Conservation (phyloP, 2,797 vertebrate species). For the Distichodus sexfasciatus region DNA sequence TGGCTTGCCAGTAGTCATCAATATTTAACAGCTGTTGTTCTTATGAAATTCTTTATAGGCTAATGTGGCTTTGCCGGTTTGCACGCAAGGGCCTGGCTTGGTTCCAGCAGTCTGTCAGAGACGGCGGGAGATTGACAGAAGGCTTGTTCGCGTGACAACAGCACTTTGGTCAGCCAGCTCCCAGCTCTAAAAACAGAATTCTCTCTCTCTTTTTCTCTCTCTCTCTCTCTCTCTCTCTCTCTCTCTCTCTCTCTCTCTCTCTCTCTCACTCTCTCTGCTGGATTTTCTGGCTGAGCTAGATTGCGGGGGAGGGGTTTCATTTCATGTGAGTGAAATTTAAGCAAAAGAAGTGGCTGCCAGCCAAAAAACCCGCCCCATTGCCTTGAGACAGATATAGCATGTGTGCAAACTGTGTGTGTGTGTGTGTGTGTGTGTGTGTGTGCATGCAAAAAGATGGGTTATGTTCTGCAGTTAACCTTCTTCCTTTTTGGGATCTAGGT, state of each 20-base stretch:
- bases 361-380: background rate
- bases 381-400: slow-evolving; percentile 3
- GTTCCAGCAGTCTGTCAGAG: slow-evolving; percentile 82
- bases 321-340: background rate
- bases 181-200: slow-evolving; percentile 54
- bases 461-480: no score
- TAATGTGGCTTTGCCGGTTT: slow-evolving; percentile 85
- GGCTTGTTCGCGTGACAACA: slow-evolving; percentile 87
- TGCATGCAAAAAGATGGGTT: no score
- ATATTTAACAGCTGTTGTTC: slow-evolving; percentile 99
- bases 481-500: no score
- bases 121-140: slow-evolving; percentile 84
- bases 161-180: slow-evolving; percentile 80
- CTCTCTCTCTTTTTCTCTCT: slow-evolving; percentile 32
- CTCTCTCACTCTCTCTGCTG: slow-evolving; percentile 19
- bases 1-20: slow-evolving; percentile 83
- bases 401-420: background rate
- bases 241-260: slow-evolving; percentile 32
- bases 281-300: slow-evolving; percentile 50
- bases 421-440: slow-evolving; percentile 3
- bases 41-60: slow-evolving; percentile 94
- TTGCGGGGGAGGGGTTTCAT: background rate
- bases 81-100: slow-evolving; percentile 91
- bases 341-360: slow-evolving; percentile 10
- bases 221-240: slow-evolving; percentile 19